Evolutionary conservation across 2,888 invertebrate genomes (phyloP).

Genomic region (Formica aserva): DNA sequence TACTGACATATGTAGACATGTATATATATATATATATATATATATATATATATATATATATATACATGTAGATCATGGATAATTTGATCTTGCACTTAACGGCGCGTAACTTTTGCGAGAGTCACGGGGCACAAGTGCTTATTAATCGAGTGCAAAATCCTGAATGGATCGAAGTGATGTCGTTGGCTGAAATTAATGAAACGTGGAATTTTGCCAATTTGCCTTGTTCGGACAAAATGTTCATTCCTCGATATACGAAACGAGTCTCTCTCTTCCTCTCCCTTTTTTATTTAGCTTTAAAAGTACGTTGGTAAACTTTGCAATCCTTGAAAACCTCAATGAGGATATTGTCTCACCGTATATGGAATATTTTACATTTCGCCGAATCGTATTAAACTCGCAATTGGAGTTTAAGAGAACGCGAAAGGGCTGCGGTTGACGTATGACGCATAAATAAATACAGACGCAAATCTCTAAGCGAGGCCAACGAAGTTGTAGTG

Average conservation of each 20-base stretch:
- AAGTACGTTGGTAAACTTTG: conserved; percentile 24
- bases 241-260: neutral
- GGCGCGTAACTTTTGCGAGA: neutral
- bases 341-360: conserved; percentile 17
- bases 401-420: conserved; percentile 15
- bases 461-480: conserved; percentile 28
- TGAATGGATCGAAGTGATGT: neutral
- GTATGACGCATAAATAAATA: conserved; percentile 40
- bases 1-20: neutral
- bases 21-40: neutral
- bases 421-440: conserved; percentile 20
- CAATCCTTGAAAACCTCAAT: neutral
- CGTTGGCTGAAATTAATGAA: conserved; percentile 27
- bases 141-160: neutral
- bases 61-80: neutral
- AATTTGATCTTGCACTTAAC: neutral
- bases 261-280: neutral
- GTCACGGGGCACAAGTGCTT: neutral
- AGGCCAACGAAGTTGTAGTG: neutral
- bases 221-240: neutral
- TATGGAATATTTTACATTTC: conserved; percentile 33
- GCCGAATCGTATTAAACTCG: conserved; percentile 2
- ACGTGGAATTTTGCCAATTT: neutral
- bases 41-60: no score
- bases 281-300: neutral